Evolutionary conservation across 2,113 vertebrate genomes (phyloP).

Genomic region (Felis chaus): DNA sequence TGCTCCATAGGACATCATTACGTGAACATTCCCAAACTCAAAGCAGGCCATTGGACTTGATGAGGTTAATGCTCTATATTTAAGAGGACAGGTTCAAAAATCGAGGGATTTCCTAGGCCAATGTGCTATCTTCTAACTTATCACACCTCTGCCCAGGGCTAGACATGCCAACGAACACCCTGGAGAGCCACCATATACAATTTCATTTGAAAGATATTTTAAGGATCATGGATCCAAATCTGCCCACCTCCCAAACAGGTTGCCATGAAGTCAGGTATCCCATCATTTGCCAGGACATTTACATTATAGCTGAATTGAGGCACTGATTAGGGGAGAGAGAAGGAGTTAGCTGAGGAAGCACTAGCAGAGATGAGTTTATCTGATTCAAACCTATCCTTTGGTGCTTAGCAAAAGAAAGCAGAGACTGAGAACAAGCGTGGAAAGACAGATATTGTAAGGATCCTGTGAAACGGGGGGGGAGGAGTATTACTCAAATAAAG

Average conservation of each 20-base stretch:
- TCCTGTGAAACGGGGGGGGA: background rate
- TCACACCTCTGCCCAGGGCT: background rate
- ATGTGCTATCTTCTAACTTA: background rate
- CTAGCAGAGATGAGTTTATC: constrained; percentile 1
- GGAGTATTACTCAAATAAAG: background rate
- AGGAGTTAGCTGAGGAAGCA: background rate
- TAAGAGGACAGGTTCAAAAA: constrained; percentile 18
- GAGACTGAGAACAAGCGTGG: background rate
- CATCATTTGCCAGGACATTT: background rate
- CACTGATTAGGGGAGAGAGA: background rate
- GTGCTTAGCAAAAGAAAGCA: constrained; percentile 16
- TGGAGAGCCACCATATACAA: background rate
- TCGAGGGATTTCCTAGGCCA: background rate
- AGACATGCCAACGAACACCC: background rate
- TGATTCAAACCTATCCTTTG: background rate
- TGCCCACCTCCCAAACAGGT: background rate
- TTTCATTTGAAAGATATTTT: constrained; percentile 9
- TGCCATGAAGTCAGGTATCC: background rate
- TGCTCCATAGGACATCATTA: background rate
- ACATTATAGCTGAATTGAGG: background rate
- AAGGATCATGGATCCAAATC: background rate
- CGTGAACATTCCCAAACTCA: background rate
- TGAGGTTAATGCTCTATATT: constrained; percentile 22
- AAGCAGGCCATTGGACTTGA: background rate
- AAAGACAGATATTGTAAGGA: background rate